Evolutionary conservation across 2,797 vertebrate genomes (phyloP).

Genomic region (Mastacembelus armatus): DNA sequence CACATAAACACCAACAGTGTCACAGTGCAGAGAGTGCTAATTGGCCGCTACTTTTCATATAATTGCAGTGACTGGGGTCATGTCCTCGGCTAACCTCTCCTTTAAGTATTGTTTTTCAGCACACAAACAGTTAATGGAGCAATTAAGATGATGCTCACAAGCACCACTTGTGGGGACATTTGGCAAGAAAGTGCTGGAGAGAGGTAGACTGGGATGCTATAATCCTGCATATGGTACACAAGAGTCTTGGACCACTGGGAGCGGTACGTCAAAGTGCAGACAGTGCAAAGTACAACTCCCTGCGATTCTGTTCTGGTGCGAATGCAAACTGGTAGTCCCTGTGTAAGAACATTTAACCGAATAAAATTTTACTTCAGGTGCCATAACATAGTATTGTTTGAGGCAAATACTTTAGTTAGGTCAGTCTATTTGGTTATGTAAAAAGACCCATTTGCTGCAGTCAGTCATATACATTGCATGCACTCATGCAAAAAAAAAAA

Average conservation of each 20-base stretch:
- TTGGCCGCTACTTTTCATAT: constrained; percentile 84
- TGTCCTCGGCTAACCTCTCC: constrained; percentile 75
- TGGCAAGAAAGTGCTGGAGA: constrained; percentile 58
- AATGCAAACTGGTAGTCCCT: neutral
- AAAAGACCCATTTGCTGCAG: neutral
- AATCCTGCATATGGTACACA: constrained; percentile 34
- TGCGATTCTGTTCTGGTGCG: neutral
- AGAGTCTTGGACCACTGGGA: constrained; percentile 34
- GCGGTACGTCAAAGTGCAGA: constrained; percentile 28
- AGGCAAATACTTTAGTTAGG: neutral
- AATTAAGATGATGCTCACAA: constrained; percentile 78
- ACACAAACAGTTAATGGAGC: constrained; percentile 83
- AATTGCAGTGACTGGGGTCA: constrained; percentile 80
- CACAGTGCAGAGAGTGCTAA: constrained; percentile 82
- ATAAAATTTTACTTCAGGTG: neutral
- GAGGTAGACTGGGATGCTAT: constrained; percentile 42
- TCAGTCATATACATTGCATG: neutral
- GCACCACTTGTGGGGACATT: constrained; percentile 75
- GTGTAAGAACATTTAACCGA: neutral
- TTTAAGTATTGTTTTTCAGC: constrained; percentile 85
- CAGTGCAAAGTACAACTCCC: neutral
- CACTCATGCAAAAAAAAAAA: neutral
- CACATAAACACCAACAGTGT: constrained; percentile 80
- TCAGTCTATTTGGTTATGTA: neutral
- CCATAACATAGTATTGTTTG: neutral